Base-by-base conservation (phyloP, 2,888 invertebrate species). In the Drosophila stalkeri region DNA sequence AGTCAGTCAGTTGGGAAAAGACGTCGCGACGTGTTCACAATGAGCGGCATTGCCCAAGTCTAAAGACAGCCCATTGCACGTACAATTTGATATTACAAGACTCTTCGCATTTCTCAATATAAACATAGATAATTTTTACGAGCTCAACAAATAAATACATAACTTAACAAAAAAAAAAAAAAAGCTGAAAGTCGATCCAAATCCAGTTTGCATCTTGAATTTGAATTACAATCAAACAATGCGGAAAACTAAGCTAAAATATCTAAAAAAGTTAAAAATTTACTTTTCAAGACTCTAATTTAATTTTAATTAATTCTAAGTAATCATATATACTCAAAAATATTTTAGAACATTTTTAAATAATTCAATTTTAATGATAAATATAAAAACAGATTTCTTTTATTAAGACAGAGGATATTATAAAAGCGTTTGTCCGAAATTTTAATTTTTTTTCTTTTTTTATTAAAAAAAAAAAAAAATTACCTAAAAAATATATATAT, bases 81-180 rank as follows among this genome's bases (percentile, higher is more conserved):
- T 46, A 69, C 23, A 61, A 31, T 62, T 61, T 52, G 2, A 44
- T 55, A 67, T 43, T 37, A 55, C 27, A 61, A 67, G 43, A 33
- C 47, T 60, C 14, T 55, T 18, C 1, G n/a, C 8, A 18, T 70
- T 70, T 49, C 37, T 23, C 41, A 59, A 65, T 47, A 27, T 12
- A 59, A 49, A 60, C 35, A 41, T 20, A 59, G 16, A 43, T 39
- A 12, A 31, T 49, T 66, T 47, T 49, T 35, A 55, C 49, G 39
- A 23, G 18, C 18, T 12, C 7, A 1, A 11, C 14, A 31, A 5
- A n/a, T n/a, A 49, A 6, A 49, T 31, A 31, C n/a, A n/a, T 33
- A 33, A 7, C n/a, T 5, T 49, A 9, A n/a, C 4, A 27, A 47
- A 14, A 16, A 4, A 47, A 14, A 16, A 4, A 1, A 27, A 27